Evolutionary conservation across 2,888 invertebrate genomes (phyloP), one percentile per base, ranked within the genome.

Genomic region (Heteromyza rotundicornis): DNA sequence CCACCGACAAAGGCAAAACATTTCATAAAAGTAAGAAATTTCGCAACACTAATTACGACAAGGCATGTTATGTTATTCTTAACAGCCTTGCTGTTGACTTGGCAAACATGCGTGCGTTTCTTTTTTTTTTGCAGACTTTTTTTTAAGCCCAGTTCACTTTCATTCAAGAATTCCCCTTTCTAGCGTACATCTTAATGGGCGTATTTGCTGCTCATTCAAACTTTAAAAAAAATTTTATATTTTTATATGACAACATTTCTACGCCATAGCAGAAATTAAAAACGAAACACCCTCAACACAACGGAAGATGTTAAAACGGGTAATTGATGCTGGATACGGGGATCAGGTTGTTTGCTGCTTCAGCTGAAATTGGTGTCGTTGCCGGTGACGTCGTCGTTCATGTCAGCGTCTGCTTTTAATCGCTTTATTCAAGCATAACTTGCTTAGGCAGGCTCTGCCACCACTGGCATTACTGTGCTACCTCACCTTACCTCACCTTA

Each of bases 381-480:
- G 40, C n/a, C 14, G 40, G 5, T n/a, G 40, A 10, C 16, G 8
- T 40, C 40, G 40, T 10, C 14, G 40, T 3, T n/a, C 40, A 58
- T 24, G 20, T 17, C 23, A 53, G 36, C 51, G 56, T 60, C 60
- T 57, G 57, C 51, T 61, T 17, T 54, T 61, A 61, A 61, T 61
- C 57, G 60, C 44, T 57, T 61, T 56, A 61, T 23, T 24, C 51
- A 57, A 27, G 36, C 40, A 40, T 40, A 10, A 47, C 22, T 49
- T 23, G 36, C 24, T 49, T 23, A n/a, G 16, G 40, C 40, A 40
- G 5, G n/a, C n/a, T n/a, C n/a, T n/a, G n/a, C n/a, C n/a, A n/a
- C n/a, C n/a, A n/a, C n/a, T n/a, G n/a, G 7, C 27, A 27, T 27
- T 27, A 5, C 5, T 5, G 27, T 27, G 10, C 10, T 10, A 27